Conservation (phyloP, 2,888 invertebrate species). For the Mesopsocus fuscifrons region DNA sequence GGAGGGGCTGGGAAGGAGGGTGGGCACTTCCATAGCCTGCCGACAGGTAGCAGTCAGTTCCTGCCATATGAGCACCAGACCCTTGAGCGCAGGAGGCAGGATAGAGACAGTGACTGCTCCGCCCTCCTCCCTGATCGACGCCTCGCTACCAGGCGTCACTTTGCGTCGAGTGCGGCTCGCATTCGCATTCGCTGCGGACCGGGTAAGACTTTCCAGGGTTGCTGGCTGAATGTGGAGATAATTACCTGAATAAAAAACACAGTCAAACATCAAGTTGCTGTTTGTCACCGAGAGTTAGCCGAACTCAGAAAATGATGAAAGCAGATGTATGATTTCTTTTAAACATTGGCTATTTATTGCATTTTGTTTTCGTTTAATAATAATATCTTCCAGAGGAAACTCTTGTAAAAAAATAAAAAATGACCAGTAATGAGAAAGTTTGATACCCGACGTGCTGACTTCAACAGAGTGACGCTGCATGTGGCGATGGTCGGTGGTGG, state of each 20-base stretch:
- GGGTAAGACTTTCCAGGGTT: conserved; percentile 53
- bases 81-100: conserved; percentile 71
- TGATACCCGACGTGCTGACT: conserved; percentile 43
- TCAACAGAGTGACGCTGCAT: conserved; percentile 77
- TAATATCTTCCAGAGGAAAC: no score
- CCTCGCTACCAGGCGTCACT: conserved; percentile 17
- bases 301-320: background rate
- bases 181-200: conserved; percentile 60
- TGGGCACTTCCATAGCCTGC: conserved; percentile 43
- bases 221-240: conserved; percentile 63
- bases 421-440: no score
- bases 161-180: conserved; percentile 45
- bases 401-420: no score
- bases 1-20: conserved; percentile 36
- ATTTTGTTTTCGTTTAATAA: no score
- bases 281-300: background rate
- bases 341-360: no score
- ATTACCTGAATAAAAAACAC: conserved; percentile 23
- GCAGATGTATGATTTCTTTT: conserved; percentile 4
- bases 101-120: conserved; percentile 41
- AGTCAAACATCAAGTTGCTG: background rate
- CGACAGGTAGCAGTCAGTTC: conserved; percentile 49
- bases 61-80: conserved; percentile 80
- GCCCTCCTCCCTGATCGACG: conserved; percentile 22
- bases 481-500: conserved; percentile 38